phyloP scores from a whole-genome alignment of 2,797 vertebrate species.

The Onychomys torridus region DNA sequence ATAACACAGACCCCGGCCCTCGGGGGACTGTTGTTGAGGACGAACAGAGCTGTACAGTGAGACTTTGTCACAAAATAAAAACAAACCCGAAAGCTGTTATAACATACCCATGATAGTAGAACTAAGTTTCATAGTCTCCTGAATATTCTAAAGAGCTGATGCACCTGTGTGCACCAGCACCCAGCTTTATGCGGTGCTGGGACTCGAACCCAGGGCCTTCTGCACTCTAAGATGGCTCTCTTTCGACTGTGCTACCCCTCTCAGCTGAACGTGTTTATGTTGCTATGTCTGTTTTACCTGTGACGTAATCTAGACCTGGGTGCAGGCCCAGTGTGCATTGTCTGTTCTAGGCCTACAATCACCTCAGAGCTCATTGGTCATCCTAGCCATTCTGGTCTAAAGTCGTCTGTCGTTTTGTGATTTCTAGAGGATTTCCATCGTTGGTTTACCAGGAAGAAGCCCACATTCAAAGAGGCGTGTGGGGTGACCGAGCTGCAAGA shows the following conservation, averaged over 20 bases:
- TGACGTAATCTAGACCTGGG: not conserved
- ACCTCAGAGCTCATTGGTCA: fast-evolving
- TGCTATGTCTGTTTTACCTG: not conserved
- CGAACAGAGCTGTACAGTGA: not conserved
- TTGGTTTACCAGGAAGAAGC: conserved; percentile 89
- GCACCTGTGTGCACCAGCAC: not conserved
- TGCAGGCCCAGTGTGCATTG: not conserved
- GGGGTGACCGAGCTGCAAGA: conserved; percentile 82
- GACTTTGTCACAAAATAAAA: not conserved
- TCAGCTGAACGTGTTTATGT: not conserved
- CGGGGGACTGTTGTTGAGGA: not conserved
- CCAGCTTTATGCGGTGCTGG: not conserved
- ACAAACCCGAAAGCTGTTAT: not conserved
- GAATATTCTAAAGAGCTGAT: not conserved
- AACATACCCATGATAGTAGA: fast-evolving
- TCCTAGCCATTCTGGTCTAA: conserved; percentile 7
- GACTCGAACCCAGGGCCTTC: not conserved
- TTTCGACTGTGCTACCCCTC: not conserved
- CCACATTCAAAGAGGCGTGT: conserved; percentile 82
- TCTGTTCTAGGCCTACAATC: not conserved
- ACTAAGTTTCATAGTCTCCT: not conserved
- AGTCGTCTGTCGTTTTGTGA: not conserved
- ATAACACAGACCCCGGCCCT: not conserved
- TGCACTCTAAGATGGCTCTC: not conserved
- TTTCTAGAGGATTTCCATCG: conserved; percentile 89